Base-by-base conservation (phyloP, 2,888 invertebrate genomes). In the Melinaea marsaeus region DNA sequence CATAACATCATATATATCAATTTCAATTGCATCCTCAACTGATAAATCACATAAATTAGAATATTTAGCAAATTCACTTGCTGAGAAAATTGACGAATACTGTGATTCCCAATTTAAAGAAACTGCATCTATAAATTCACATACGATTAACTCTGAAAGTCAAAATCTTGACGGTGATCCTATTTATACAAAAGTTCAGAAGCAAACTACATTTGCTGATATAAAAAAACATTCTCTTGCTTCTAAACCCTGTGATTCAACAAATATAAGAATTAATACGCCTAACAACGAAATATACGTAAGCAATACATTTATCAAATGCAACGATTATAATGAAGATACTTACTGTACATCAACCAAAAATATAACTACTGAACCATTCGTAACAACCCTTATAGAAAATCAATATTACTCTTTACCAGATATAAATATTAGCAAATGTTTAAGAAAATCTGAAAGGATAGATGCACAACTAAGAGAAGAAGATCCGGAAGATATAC, bases 391-490 rank as follows among this genome's bases (percentile, higher is more conserved):
- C 42, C 80, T 93, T 67, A 86, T 91, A 67, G 93, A 94, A 79
- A 94, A 94, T 79, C 94, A 94, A 78, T 95, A 94, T 75, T 93
- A 93, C 80, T 94, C 94, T 33, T 84, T 95, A 68, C 95, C 95
- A 7, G 94, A 95, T 79, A 93, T 94, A 57, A 93, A 93, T 63
- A 93, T 93, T 34, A 92, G 94, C 65, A 94, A 94, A 78, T 94
- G 93, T 76, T 89, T 95, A 66, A 92, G 93, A 73, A 94, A 93
- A 76, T 94, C 93, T 64, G 95, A 95, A 78, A 92, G 93, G 71
- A 95, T 95, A 73, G 95, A 95, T 79, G 93, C 93, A 63, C 94
- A 94, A 78, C 80, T 95, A 62, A 86, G 95, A 75, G 85, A 89
- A 75, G 87, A 87, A 74, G 88, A 88, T 69, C 84, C 84, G 65